Conservation (phyloP, 1,140 invertebrate genomes). For the Drosophila repletoides region DNA sequence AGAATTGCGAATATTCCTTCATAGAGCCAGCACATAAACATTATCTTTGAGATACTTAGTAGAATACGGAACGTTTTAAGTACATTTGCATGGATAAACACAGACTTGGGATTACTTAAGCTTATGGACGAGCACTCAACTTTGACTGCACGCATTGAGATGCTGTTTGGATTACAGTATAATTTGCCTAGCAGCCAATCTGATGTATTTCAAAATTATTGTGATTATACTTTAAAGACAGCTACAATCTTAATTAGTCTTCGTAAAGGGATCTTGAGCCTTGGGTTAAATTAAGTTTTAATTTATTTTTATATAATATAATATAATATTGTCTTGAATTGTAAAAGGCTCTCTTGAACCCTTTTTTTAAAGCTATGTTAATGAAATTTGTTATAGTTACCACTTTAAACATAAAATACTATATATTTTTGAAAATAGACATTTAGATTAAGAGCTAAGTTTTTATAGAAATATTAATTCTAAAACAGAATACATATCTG, state of each 20-base stretch:
- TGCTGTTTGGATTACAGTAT: slow-evolving; percentile 19
- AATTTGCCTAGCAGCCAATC: slow-evolving; percentile 22
- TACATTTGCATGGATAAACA: slow-evolving; percentile 25
- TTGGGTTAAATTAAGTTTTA: slow-evolving; percentile 2
- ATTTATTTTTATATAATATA: background rate
- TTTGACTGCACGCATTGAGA: slow-evolving; percentile 33
- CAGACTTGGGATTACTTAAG: slow-evolving; percentile 44
- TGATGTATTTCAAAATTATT: no score
- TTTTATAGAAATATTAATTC: no score
- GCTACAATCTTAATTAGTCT: no score
- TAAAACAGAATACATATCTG: no score
- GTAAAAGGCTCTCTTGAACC: no score
- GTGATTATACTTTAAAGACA: no score
- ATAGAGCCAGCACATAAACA: background rate
- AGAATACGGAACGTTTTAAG: slow-evolving; percentile 17
- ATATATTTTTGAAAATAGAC: background rate
- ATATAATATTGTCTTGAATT: background rate
- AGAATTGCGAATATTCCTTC: background rate
- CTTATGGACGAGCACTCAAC: slow-evolving; percentile 40
- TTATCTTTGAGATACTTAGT: slow-evolving; percentile 12
- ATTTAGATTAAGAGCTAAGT: no score
- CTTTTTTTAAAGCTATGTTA: slow-evolving; percentile 5
- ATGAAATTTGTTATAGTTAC: slow-evolving; percentile 3
- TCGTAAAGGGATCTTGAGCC: no score
- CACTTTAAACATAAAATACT: no score